Evolutionary conservation across 2,113 vertebrate species (phyloP).

Genomic region (Trachemys scripta): DNA sequence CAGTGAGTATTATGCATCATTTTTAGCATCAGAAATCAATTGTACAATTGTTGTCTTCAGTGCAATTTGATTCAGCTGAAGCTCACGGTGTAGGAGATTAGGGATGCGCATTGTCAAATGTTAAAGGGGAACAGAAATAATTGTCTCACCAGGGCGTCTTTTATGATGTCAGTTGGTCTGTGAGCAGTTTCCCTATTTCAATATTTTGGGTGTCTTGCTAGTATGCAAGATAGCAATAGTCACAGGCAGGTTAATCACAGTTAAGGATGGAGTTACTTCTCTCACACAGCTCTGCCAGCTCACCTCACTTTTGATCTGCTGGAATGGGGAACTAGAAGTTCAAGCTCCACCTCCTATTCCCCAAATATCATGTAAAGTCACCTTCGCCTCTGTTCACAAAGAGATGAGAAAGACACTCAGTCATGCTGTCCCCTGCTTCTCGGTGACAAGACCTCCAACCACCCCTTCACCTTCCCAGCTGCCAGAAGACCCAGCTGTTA

Average conservation of each 20-base stretch:
- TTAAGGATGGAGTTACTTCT: slow-evolving; percentile 21
- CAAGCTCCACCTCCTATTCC: background rate
- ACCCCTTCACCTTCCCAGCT: accelerated
- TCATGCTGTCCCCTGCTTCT: background rate
- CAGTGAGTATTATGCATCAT: slow-evolving; percentile 67
- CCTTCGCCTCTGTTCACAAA: background rate
- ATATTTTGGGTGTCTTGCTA: slow-evolving; percentile 55
- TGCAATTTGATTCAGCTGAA: slow-evolving; percentile 72
- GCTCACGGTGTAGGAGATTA: slow-evolving; percentile 52
- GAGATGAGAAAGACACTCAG: background rate
- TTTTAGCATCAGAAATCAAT: slow-evolving; percentile 74
- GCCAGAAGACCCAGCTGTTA: background rate
- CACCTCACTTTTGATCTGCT: slow-evolving; percentile 10
- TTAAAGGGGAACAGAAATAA: slow-evolving; percentile 70
- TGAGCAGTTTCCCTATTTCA: slow-evolving; percentile 48
- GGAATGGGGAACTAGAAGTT: background rate
- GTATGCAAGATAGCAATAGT: background rate
- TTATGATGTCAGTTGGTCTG: slow-evolving; percentile 64
- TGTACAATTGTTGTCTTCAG: slow-evolving; percentile 70
- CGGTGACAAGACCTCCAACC: background rate
- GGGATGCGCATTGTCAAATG: slow-evolving; percentile 49
- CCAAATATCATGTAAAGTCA: background rate
- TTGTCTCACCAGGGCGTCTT: slow-evolving; percentile 60
- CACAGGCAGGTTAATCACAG: background rate
- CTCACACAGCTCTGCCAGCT: background rate